Conservation (phyloP, 2,113 vertebrate genomes). For the Chelonoidis abingdonii region DNA sequence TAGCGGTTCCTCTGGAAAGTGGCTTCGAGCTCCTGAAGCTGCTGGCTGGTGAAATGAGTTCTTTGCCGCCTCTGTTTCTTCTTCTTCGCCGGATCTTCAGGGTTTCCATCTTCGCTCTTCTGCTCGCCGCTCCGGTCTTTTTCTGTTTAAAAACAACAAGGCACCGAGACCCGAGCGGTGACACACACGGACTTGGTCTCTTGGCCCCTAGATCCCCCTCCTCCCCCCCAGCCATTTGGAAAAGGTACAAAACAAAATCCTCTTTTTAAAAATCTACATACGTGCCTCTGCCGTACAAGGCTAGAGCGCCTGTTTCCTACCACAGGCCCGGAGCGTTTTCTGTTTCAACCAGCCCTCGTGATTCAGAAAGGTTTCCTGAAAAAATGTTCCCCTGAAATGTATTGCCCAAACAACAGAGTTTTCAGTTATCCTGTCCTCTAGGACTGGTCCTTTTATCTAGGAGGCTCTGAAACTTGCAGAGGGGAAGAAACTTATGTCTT, state of each 20-base stretch:
- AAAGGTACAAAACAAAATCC: not conserved
- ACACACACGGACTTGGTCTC: not conserved
- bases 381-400: not conserved
- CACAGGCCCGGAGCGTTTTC: not conserved
- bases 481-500: not conserved
- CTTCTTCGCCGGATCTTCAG: constrained; percentile 93
- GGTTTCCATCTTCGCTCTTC: constrained; percentile 87
- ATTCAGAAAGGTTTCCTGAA: not conserved
- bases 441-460: not conserved
- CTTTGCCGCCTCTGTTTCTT: constrained; percentile 96
- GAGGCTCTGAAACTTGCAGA: not conserved
- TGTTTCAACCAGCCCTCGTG: not conserved
- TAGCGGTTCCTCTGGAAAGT: constrained; percentile 98
- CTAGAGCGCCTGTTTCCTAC: too few relatives aligned
- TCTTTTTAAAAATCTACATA: not conserved
- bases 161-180: not conserved
- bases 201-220: not conserved
- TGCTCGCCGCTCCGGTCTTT: constrained; percentile 87
- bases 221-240: not conserved
- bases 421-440: not conserved
- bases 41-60: constrained; percentile 98
- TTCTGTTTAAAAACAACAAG: constrained; percentile 75
- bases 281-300: too few relatives aligned
- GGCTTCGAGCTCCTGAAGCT: constrained; percentile 97
- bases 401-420: not conserved